Percentiles rank a stretch among this genome's conserved stretches.
Evolutionary conservation across 2,888 invertebrate species (phyloP).

Genomic region (Epistrophe grossulariae): DNA sequence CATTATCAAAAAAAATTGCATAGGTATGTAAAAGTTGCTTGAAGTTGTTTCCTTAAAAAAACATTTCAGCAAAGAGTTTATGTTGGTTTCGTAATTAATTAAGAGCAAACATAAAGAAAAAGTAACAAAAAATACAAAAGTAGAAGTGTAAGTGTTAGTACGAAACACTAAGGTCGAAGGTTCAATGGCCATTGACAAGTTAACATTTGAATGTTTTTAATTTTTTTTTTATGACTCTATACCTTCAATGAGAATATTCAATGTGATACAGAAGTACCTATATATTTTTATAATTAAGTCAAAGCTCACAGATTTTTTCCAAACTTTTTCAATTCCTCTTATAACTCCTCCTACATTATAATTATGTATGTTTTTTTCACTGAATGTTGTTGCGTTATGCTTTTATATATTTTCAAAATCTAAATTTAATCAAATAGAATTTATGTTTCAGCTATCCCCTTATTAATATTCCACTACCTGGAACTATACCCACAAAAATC

Average conservation of each 20-base stretch:
- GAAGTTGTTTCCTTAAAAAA: too few species aligned
- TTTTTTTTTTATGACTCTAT: not conserved
- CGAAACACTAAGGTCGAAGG: not conserved
- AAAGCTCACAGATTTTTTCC: not conserved
- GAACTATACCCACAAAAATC: slow-evolving; percentile 92
- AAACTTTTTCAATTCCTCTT: not conserved
- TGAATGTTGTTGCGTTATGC: too few species aligned
- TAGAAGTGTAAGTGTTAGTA: not conserved
- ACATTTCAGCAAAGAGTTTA: too few species aligned
- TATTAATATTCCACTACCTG: slow-evolving; percentile 94
- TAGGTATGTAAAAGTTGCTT: too few species aligned
- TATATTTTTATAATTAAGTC: not conserved
- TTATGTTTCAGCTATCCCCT: slow-evolving; percentile 90
- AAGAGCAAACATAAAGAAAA: not conserved
- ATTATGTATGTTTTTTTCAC: too few species aligned
- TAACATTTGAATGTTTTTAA: not conserved
- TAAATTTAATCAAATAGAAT: not conserved
- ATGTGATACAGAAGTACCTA: too few species aligned
- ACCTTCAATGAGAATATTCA: not conserved
- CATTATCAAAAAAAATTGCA: too few species aligned
- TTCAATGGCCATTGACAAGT: not conserved
- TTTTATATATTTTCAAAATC: not conserved
- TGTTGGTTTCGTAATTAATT: not conserved
- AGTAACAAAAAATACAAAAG: not conserved
- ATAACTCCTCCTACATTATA: not conserved